phyloP scores from a whole-genome alignment of 2,888 invertebrate species.

The Drosophila anceps region DNA sequence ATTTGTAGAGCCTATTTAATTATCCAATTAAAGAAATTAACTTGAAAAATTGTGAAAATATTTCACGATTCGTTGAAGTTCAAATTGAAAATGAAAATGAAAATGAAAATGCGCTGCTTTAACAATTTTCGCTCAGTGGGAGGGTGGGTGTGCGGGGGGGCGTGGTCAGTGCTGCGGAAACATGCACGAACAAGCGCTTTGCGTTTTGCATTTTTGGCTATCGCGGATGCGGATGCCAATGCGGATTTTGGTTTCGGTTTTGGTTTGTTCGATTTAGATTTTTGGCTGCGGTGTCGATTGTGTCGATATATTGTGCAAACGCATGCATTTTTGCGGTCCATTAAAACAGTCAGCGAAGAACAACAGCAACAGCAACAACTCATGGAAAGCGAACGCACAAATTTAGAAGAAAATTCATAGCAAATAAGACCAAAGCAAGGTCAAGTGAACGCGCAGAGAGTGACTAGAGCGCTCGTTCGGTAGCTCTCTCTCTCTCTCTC shows the following conservation, averaged over 20 bases:
- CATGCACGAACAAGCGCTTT: constrained; percentile 48
- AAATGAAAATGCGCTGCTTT: constrained; percentile 29
- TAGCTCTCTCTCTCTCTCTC: background rate
- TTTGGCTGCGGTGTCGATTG: constrained; percentile 24
- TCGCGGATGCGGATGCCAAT: constrained; percentile 63
- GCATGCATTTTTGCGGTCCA: constrained; percentile 74
- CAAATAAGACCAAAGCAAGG: constrained; percentile 74
- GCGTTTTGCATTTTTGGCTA: constrained; percentile 59
- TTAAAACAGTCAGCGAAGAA: constrained; percentile 62
- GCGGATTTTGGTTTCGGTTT: constrained; percentile 45
- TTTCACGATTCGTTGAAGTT: constrained; percentile 32
- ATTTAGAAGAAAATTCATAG: constrained; percentile 65
- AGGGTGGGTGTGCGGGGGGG: background rate
- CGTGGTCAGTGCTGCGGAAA: constrained; percentile 43
- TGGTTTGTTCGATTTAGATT: constrained; percentile 28
- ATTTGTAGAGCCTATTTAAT: constrained; percentile 65
- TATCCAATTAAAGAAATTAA: constrained; percentile 72
- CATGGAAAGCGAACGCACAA: constrained; percentile 65
- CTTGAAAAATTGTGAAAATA: constrained; percentile 57
- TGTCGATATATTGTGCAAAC: constrained; percentile 50
- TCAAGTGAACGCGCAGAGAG: constrained; percentile 51
- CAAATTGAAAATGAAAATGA: constrained; percentile 21
- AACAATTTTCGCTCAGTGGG: constrained; percentile 19
- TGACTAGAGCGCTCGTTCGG: constrained; percentile 8
- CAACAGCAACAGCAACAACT: constrained; percentile 39